Evolutionary conservation across 2,113 vertebrate species (phyloP).

Genomic region (Neogobius melanostomus): DNA sequence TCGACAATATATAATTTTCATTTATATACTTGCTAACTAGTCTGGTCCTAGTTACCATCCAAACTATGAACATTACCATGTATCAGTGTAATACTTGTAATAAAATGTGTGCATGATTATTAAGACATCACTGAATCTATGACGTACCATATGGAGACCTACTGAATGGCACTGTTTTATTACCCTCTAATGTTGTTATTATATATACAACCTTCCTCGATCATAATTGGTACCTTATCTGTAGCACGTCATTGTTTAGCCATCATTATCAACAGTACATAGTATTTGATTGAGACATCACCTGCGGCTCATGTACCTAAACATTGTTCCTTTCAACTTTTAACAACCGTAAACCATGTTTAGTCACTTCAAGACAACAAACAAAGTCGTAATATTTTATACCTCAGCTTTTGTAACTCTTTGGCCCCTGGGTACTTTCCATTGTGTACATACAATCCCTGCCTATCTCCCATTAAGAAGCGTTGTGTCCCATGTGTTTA

Average conservation of each 20-base stretch:
- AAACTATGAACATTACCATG: too few species aligned
- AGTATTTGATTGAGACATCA: conserved; percentile 8
- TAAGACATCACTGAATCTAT: too few species aligned
- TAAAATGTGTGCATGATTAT: too few species aligned
- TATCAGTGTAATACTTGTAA: too few species aligned
- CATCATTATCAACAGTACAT: conserved; percentile 3
- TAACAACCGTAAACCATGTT: conserved; percentile 27
- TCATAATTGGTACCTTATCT: conserved; percentile 1
- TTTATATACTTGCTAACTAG: too few species aligned
- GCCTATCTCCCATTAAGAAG: conserved; percentile 22
- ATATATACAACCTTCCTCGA: not conserved
- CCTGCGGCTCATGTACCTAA: not conserved
- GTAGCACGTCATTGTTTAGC: not conserved
- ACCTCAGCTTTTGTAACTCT: conserved; percentile 18
- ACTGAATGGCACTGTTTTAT: not conserved
- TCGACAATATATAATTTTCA: too few species aligned
- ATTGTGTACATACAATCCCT: conserved; percentile 48
- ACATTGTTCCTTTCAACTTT: conserved; percentile 28
- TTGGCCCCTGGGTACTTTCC: conserved; percentile 31
- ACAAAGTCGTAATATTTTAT: conserved; percentile 36
- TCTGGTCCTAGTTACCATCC: too few species aligned
- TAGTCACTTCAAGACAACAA: conserved; percentile 20
- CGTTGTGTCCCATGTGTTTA: conserved; percentile 49
- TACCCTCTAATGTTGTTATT: not conserved
- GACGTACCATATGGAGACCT: too few species aligned